Base-by-base conservation (phyloP, 2,888 invertebrate genomes). In the Neoitamus cyanurus region DNA sequence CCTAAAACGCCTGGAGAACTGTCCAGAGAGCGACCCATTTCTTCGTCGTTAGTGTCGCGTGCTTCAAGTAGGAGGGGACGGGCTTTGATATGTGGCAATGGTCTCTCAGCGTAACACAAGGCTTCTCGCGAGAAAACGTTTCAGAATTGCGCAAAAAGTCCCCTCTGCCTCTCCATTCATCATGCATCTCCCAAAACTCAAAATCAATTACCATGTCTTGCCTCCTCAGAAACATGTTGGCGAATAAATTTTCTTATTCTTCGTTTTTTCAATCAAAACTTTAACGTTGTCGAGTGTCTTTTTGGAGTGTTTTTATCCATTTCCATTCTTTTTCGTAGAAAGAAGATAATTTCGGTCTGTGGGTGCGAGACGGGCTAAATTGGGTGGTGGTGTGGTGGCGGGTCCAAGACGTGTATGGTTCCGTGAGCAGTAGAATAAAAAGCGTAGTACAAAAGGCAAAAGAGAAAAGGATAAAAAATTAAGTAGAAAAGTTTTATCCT, bases 401-500 rank as follows among this genome's bases (percentile, higher is more conserved):
- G 42, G 28, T 28, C 75, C 75, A 42, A 9, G 75, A 25, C 42
- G 46, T 75, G 75, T 78, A 68, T 68, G 69, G 36, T 82, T 36
- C 36, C 69, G 5, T n/a, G 37, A 37, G 37, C 36, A 68, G 30
- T n/a, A 31, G 69, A 37, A 69, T n/a, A 69, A 69, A 68, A 69
- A 37, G 25, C 11, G 13, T 36, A 37, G 20, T 13, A 82, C 37
- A 82, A 69, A 82, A 83, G 30, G 46, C 70, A 83, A 83, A 70
- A 83, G 83, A 75, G 73, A 83, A 75, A 73, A 36, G 77, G 68
- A 84, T 77, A 84, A 84, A 84, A 84, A 84, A 84, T 78, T 84
- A 84, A 84, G 77, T 78, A 77, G 77, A 78, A 84, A 84, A 84
- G 69, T 84, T 84, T 84, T 84, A 69, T 78, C 77, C 69, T 77